Evolutionary conservation across 2,113 vertebrate genomes (phyloP), one percentile per base, ranked within the genome.

Genomic region (Cyprinodon brontotheroides): DNA sequence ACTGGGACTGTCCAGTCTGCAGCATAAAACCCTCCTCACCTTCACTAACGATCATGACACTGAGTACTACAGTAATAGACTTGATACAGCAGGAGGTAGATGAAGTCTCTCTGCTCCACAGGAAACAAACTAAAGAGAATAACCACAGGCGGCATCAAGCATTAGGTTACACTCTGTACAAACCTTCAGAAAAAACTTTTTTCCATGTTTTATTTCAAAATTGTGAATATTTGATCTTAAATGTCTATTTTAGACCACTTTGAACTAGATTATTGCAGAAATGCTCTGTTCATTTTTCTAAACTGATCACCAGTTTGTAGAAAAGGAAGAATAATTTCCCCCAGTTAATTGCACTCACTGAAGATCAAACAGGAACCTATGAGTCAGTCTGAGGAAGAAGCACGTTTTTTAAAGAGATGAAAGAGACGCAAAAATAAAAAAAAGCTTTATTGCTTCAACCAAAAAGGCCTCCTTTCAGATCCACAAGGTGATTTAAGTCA

Each of bases 71-170:
- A 2, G 61, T 82, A 85, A 86, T 82, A 45, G 84, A 79, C 72
- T 64, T 68, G 65, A 69, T 69, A 37, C 87, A 84, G 86, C 78
- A 45, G 86, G 86, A 63, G 86, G 82, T 61, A 84, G 75, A 91
- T 84, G 84, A 81, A 79, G 67, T 61, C 61, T 78, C 73, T 68
- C 66, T 8, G 38, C 80, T 65, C 84, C 66, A 39, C 74, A 67
- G 84, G 75, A 83, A 76, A n/a, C 9, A 37, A 82, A 73, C 43
- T 0, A 77, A 74, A 53, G 72, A 81, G 64, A 64, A 75, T 38
- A 71, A 77, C 75, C 74, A 47, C 62, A 7, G 60, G 39, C 20
- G 36, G 68, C 63, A 43, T 43, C 70, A 60, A 57, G 37, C 22
- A 39, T 68, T 39, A 41, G 73, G 75, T 70, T 74, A 59, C 61